Evolutionary conservation across 1,140 invertebrate genomes (phyloP), one percentile per base, ranked within the genome.

Genomic region (Globodera rostochiensis): DNA sequence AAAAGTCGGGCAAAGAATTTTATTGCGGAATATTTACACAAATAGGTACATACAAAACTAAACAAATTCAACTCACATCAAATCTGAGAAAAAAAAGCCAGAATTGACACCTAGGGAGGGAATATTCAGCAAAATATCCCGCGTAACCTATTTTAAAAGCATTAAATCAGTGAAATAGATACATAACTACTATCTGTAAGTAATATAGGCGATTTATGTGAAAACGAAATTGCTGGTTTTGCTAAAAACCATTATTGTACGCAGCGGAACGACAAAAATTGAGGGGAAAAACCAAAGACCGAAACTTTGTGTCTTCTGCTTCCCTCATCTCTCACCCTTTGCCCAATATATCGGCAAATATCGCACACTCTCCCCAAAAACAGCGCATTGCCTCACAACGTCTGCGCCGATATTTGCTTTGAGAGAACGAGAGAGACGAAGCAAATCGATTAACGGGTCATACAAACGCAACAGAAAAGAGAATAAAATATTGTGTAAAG

Each of bases 281-380:
- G 69, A 71, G 69, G n/a, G 36, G 69, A 71, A 71, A 71, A 71
- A 71, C 69, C 69, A 71, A 71, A 71, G 69, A 71, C 69, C 69
- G 36, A 71, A 9, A 19, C 13, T 71, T 36, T 6, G 11, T 71
- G 46, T 71, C 57, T 64, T 19, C 57, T 19, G 3, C 19, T 53
- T 53, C 53, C 4, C 53, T 53, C 53, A 6, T 19, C 19, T 64
- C 19, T 19, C 15, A n/a, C 50, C 50, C 50, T 50, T 50, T 50
- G 50, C 11, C 7, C 11, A 53, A 9, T 53, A 7, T 13, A 13
- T 69, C 67, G 19, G n/a, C 13, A 13, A 13, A 66, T 66, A 2
- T 66, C 60, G 60, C 60, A 13, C 60, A 21, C 60, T 69, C 67
- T 8, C 67, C 6, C 67, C 67, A 21, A 36, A 36, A 36, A 45